phyloP scores from a whole-genome alignment of 53 echinoderm and acorn worm species.

The Patiria pectinifera region DNA sequence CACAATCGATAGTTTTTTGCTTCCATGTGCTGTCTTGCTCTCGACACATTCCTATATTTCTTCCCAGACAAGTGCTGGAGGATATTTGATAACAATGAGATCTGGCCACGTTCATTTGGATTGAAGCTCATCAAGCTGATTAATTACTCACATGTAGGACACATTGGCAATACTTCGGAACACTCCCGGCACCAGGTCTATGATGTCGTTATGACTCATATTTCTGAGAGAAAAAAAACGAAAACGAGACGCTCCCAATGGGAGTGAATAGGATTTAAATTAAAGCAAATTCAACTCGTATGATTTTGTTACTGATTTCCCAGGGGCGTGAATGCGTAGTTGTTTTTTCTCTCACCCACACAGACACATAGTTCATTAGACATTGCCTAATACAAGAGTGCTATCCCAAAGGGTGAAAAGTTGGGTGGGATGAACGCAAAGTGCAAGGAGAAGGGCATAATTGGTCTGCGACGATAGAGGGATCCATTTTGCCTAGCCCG shows the following conservation, averaged over 20 bases:
- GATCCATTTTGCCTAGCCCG: too few species aligned
- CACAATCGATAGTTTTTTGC: too few species aligned
- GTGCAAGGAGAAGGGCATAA: too few species aligned
- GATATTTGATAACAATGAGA: not conserved
- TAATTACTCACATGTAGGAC: constrained; percentile 25
- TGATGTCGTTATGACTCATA: constrained; percentile 38
- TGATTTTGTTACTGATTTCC: not conserved
- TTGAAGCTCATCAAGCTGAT: not conserved
- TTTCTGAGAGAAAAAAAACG: constrained; percentile 14
- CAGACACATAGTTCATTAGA: not conserved
- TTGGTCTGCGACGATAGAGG: too few species aligned
- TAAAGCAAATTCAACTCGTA: not conserved
- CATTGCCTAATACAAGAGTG: too few species aligned
- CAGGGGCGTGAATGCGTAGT: not conserved
- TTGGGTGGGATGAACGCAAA: too few species aligned
- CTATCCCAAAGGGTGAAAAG: too few species aligned
- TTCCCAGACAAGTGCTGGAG: not conserved
- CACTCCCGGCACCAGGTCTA: constrained; percentile 19
- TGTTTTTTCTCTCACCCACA: not conserved
- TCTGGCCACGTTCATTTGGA: not conserved
- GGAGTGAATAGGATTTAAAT: not conserved
- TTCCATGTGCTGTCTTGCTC: too few species aligned
- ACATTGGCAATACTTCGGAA: constrained; percentile 9
- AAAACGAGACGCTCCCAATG: not conserved
- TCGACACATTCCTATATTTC: not conserved